A percentile compares a stretch with the other conserved stretches of the same genome.
Evolutionary conservation across 2,888 invertebrate species (phyloP).

Genomic region (Folsomia candida): DNA sequence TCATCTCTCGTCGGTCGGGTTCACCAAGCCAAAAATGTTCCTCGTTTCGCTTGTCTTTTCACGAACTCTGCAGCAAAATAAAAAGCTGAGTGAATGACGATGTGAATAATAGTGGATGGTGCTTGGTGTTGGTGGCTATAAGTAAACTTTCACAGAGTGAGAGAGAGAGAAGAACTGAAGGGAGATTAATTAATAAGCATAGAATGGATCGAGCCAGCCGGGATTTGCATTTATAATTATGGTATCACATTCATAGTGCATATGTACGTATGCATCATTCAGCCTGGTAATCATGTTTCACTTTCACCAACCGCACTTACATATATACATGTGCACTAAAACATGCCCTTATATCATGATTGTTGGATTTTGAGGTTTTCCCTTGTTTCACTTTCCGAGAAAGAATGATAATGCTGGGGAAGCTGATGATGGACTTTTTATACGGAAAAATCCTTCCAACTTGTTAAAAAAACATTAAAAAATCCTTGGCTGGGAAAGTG

Average conservation of each 20-base stretch:
- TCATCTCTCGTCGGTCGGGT: too few species aligned
- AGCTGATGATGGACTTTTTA: too few species aligned
- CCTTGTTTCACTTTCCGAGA: not conserved
- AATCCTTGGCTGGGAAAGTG: not conserved
- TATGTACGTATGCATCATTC: too few species aligned
- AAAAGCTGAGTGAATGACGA: not conserved
- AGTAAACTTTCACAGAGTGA: too few species aligned
- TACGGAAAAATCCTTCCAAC: not conserved
- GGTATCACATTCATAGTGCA: too few species aligned
- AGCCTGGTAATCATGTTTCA: not conserved
- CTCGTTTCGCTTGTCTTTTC: not conserved
- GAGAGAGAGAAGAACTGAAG: not conserved
- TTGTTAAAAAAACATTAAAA: not conserved
- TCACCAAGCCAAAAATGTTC: too few species aligned
- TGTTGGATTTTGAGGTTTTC: not conserved
- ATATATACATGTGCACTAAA: too few species aligned
- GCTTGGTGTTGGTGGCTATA: not conserved
- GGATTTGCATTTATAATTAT: constrained; percentile 7
- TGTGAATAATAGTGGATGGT: not conserved
- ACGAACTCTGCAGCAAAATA: not conserved
- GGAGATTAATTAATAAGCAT: constrained; percentile 8
- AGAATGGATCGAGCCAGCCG: constrained; percentile 2
- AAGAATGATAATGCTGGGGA: too few species aligned
- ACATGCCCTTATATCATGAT: not conserved
- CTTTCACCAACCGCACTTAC: not conserved